Percentiles rank a stretch among this genome's conserved stretches.
These are phyloP conservation scores for Isichthys henryi DNA, from an alignment of 2,113 vertebrate genomes.

Conservation along the genomic window DNA sequence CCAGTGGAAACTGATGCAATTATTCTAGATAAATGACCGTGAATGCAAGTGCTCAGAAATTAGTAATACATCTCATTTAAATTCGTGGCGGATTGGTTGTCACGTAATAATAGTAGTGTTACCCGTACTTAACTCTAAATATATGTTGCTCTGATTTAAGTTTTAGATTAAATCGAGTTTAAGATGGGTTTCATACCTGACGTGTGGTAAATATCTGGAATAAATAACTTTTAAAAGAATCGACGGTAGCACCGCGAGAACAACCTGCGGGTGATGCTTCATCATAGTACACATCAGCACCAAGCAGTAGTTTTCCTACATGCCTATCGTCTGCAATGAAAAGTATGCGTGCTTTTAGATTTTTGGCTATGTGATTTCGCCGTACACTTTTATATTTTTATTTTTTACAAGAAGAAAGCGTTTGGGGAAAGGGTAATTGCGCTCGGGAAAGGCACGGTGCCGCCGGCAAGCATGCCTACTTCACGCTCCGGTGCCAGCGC, in stretches of 20 bases:
- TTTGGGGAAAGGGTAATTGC: background rate
- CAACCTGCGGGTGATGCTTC: background rate
- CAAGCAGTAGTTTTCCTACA: background rate
- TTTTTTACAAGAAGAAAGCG: conserved; percentile 1
- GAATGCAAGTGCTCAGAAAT: background rate
- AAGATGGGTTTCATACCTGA: background rate
- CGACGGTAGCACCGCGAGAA: background rate
- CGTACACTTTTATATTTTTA: background rate
- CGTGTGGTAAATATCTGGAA: background rate
- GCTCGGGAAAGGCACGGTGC: background rate
- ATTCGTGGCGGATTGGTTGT: background rate
- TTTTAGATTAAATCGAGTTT: background rate
- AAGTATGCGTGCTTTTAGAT: conserved; percentile 18
- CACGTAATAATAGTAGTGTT: background rate
- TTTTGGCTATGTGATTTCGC: conserved; percentile 26
- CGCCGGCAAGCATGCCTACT: conserved; percentile 61
- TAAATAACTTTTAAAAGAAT: conserved; percentile 9
- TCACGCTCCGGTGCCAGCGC: conserved; percentile 56
- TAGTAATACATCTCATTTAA: background rate
- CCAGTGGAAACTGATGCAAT: conserved; percentile 20
- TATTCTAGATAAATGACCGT: background rate
- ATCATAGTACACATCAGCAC: background rate
- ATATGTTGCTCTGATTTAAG: background rate
- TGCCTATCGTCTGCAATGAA: background rate
- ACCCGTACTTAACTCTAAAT: background rate